Percentiles rank a stretch among this genome's conserved stretches.
Evolutionary conservation across 2,113 vertebrate species (phyloP).

Genomic region (Menura novaehollandiae): DNA sequence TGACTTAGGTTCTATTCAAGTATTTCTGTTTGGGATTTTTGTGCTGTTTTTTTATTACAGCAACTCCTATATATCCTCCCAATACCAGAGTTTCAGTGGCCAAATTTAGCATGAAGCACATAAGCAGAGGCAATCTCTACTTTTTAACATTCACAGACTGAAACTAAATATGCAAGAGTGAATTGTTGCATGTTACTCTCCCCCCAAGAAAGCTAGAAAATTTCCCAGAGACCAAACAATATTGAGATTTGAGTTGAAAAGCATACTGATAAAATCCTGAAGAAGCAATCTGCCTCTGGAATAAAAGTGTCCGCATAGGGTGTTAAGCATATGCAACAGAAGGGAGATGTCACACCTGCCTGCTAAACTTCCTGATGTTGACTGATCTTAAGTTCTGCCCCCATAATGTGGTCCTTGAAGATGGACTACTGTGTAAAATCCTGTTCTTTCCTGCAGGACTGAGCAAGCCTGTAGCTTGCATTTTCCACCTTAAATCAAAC

Average conservation of each 20-base stretch:
- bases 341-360: neutral
- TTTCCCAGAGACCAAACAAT: neutral
- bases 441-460: neutral
- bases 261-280: neutral
- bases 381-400: neutral
- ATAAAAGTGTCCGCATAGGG: accelerated
- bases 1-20: neutral
- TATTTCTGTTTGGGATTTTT: neutral
- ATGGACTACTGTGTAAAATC: neutral
- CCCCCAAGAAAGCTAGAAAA: neutral
- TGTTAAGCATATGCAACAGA: neutral
- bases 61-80: neutral
- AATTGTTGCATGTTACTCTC: neutral
- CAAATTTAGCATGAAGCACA: neutral
- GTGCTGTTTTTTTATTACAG: neutral
- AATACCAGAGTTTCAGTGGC: neutral
- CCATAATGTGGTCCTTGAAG: neutral
- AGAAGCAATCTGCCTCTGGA: neutral
- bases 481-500: neutral
- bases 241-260: neutral
- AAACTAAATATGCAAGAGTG: neutral
- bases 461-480: neutral
- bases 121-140: neutral
- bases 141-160: neutral
- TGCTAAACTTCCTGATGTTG: neutral